Percentiles rank a stretch among this genome's conserved stretches.
Conservation (phyloP, 1,140 invertebrate species). For the Rhagoletis pomonella region DNA sequence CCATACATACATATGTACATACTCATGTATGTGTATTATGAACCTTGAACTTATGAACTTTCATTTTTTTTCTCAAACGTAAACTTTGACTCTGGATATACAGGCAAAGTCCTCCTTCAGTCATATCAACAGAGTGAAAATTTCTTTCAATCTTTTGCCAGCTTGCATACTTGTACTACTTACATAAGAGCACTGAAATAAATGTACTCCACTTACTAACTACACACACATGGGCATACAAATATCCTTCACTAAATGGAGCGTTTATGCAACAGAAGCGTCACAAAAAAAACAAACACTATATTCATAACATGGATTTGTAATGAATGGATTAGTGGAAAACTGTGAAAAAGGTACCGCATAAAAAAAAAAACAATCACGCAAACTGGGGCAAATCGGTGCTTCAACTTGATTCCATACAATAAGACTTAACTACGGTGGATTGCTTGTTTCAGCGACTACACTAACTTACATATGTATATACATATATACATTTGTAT, state of each 20-base stretch:
- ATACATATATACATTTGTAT: not conserved
- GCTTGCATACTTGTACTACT: not conserved
- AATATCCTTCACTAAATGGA: constrained; percentile 9
- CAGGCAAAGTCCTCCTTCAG: not conserved
- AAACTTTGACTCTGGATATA: not conserved
- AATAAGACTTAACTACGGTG: constrained; percentile 17
- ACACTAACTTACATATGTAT: no score
- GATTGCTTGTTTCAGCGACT: not conserved
- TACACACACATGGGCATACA: not conserved
- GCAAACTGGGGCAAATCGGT: constrained; percentile 22
- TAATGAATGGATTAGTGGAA: not conserved
- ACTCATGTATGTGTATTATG: no score
- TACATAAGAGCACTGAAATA: not conserved
- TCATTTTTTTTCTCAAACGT: not conserved
- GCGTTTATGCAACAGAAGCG: constrained; percentile 44
- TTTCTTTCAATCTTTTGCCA: not conserved
- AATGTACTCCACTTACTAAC: not conserved
- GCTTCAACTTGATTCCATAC: not conserved
- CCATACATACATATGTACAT: no score
- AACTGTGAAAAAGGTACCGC: not conserved
- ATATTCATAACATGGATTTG: not conserved
- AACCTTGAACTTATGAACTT: constrained; percentile 6
- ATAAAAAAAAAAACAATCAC: constrained; percentile 6
- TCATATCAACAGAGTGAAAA: not conserved
- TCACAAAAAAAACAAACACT: not conserved